Evolutionary conservation across 30 jellyfish, hydroid and myxozoan genomes (phyloP).

Genomic region (Nemopilema nomurai): DNA sequence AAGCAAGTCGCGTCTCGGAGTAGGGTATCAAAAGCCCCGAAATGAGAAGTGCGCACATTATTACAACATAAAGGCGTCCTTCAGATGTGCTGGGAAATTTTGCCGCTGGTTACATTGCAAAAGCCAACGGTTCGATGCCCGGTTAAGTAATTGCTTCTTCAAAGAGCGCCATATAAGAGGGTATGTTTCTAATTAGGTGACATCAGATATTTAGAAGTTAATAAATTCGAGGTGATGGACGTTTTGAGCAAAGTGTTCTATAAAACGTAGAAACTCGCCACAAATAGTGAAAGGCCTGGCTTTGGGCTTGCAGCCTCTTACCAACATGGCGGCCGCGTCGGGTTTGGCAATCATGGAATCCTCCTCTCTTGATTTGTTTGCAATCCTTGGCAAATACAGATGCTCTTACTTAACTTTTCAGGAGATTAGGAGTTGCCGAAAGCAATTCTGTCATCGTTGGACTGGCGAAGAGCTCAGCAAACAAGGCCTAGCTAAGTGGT

Average conservation of each 20-base stretch:
- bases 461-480: background rate
- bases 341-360: background rate
- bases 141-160: background rate
- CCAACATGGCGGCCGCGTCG: background rate
- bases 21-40: background rate
- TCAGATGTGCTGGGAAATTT: background rate
- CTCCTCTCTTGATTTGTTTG: background rate
- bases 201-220: slow-evolving; percentile 26
- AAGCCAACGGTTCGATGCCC: background rate
- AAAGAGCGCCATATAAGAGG: background rate
- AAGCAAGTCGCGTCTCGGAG: background rate
- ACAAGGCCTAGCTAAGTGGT: background rate
- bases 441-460: background rate
- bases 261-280: background rate
- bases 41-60: background rate
- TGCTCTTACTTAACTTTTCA: background rate
- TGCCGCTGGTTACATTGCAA: background rate
- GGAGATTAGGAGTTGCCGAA: background rate
- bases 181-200: slow-evolving; percentile 49
- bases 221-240: slow-evolving; percentile 46
- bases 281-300: background rate
- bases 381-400: background rate
- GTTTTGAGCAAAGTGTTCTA: background rate
- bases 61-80: background rate
- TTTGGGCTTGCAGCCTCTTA: background rate